Base-by-base conservation (phyloP, 2,113 vertebrate genomes). In the Oostethus manadensis region DNA sequence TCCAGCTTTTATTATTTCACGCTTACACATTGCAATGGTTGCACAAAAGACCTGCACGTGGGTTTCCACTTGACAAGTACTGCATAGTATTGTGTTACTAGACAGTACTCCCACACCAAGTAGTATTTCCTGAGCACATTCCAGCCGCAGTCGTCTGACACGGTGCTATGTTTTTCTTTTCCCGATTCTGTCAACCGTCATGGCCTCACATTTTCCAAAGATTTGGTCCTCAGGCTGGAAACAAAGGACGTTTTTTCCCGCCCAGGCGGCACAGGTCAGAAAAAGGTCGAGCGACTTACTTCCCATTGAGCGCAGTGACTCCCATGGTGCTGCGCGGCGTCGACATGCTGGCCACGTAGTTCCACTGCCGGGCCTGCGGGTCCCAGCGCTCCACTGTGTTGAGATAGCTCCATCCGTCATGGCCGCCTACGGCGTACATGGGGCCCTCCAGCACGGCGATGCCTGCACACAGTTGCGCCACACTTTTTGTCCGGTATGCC, bases 361-460 rank as follows among this genome's bases (percentile, higher is more conserved):
- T 99, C 97, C 97, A 99, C 76, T 99, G 95, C 35, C 91, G 87
- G 6, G 94, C 95, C 71, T 98, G 94, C 0, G 95, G 95, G 77
- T 99, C 96, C 95, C 95, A 99, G 77, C 97, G 89, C 68, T 99
- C 97, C 67, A 99, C 96, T 0, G 96, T 99, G 78, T 97, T 98
- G 26, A 99, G 90, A 78, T 99, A 99, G 70, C 95, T 98, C 95
- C 95, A 99, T 56, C 97, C 97, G 20, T 99, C 96, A 4, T 99
- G 97, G 47, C 97, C 97, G 13, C 96, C 97, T 2, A 98, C 93
- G 0, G 97, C 96, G 62, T 98, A 99, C 96, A 99, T 98, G 2
- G 96, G 97, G 11, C 97, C 97, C 90, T 98, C 96, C n/a, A 98
- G 91, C 78, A 95, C 95, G 50, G 94, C 93, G 20, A 98, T 94